Conservation (phyloP, 2,888 invertebrate genomes). For the Xiphydria camelus region DNA sequence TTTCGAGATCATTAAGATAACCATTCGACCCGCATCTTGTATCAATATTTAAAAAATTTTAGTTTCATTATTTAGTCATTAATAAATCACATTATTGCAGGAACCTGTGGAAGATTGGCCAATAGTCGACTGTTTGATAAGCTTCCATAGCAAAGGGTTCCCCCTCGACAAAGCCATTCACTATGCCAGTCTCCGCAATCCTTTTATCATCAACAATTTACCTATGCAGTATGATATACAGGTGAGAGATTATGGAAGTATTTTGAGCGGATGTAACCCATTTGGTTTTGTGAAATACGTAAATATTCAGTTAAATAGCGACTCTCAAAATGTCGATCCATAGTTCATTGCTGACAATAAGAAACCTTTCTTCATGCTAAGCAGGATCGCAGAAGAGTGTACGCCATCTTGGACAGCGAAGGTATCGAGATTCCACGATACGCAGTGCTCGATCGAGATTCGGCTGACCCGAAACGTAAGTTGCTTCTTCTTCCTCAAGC, state of each 20-base stretch:
- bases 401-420: constrained; percentile 89
- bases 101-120: constrained; percentile 98
- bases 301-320: too few relatives aligned
- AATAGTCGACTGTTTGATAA: constrained; percentile 94
- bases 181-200: constrained; percentile 90
- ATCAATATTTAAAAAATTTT: too few relatives aligned
- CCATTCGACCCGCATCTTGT: too few relatives aligned
- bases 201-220: constrained; percentile 97
- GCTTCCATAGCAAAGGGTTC: constrained; percentile 98
- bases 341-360: constrained; percentile 8
- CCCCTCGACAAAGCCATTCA: constrained; percentile 97
- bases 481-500: constrained; percentile 27
- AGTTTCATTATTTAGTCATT: too few relatives aligned
- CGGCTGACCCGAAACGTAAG: constrained; percentile 87
- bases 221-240: constrained; percentile 98
- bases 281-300: too few relatives aligned
- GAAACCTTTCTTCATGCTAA: constrained; percentile 6
- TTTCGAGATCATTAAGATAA: too few relatives aligned
- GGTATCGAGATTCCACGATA: constrained; percentile 98
- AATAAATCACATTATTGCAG: constrained; percentile 60
- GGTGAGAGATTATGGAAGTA: constrained; percentile 65
- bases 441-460: constrained; percentile 94
- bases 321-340: constrained; percentile 4
- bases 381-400: constrained; percentile 90
- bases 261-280: neutral